Evolutionary conservation across 2,888 invertebrate genomes (phyloP).

Genomic region (Cepaea hortensis): DNA sequence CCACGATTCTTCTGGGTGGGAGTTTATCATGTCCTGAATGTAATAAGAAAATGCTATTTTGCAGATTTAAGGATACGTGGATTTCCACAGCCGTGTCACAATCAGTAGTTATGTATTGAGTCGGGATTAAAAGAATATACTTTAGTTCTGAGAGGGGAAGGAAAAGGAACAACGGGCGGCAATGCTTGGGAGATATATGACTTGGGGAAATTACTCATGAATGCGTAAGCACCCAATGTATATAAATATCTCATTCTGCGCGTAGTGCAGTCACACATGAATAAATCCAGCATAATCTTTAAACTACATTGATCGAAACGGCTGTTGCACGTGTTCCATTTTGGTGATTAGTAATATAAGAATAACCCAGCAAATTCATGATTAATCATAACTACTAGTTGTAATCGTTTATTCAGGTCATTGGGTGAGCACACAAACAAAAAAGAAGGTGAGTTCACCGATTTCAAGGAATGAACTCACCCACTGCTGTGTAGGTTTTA

Average conservation of each 20-base stretch:
- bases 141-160: too few relatives aligned
- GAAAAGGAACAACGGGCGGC: neutral
- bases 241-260: constrained; percentile 9
- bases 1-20: too few relatives aligned
- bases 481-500: neutral
- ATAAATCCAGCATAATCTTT: neutral
- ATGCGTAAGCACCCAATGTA: constrained; percentile 3
- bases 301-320: neutral
- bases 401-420: neutral
- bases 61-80: neutral
- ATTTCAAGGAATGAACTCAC: constrained; percentile 12
- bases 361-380: constrained; percentile 20
- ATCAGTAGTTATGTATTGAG: neutral
- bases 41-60: neutral
- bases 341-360: constrained; percentile 2
- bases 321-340: neutral
- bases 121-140: neutral
- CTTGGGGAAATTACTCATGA: constrained; percentile 9
- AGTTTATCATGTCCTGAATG: neutral
- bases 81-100: neutral
- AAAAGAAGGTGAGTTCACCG: constrained; percentile 1
- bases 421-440: neutral
- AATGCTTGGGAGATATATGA: too few relatives aligned
- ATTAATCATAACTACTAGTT: constrained; percentile 24
- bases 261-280: neutral